Conservation (phyloP, 92 coral and sea anemone species). For the Zoanthus sociatus region DNA sequence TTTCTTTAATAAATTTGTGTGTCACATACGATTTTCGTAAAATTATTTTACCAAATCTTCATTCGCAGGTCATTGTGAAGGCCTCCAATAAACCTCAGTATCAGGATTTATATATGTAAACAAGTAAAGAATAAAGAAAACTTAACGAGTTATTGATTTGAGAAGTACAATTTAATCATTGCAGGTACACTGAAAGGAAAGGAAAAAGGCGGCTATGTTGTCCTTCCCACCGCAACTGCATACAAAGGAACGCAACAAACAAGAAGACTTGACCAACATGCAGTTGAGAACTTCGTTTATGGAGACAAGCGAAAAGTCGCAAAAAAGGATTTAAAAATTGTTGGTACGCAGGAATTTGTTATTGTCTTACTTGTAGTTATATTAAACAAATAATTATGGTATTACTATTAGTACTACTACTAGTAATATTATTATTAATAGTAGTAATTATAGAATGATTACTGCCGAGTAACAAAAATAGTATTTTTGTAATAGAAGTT, state of each 20-base stretch:
- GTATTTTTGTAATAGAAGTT: too few species aligned
- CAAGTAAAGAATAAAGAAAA: neutral
- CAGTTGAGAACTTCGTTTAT: neutral
- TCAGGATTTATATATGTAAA: too few species aligned
- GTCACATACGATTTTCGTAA: too few species aligned
- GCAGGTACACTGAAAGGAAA: conserved; percentile 1
- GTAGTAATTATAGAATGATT: too few species aligned
- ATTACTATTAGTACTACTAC: too few species aligned
- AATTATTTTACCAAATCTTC: too few species aligned
- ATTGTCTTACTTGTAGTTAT: too few species aligned
- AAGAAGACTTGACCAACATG: neutral
- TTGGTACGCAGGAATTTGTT: neutral
- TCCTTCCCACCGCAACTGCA: neutral
- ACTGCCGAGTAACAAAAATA: too few species aligned
- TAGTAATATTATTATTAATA: too few species aligned
- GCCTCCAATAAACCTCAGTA: too few species aligned
- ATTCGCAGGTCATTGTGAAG: too few species aligned
- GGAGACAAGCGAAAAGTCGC: neutral
- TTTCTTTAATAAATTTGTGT: too few species aligned
- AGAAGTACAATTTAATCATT: neutral
- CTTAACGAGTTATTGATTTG: neutral
- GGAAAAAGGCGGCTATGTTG: neutral
- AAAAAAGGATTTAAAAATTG: neutral
- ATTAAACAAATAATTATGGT: neutral
- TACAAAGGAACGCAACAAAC: neutral